A percentile compares a stretch with the other conserved stretches of the same genome.
These are phyloP conservation scores for Dexiosoma caninum DNA, from an alignment of 2,888 invertebrate genomes.

Conservation along the genomic window DNA sequence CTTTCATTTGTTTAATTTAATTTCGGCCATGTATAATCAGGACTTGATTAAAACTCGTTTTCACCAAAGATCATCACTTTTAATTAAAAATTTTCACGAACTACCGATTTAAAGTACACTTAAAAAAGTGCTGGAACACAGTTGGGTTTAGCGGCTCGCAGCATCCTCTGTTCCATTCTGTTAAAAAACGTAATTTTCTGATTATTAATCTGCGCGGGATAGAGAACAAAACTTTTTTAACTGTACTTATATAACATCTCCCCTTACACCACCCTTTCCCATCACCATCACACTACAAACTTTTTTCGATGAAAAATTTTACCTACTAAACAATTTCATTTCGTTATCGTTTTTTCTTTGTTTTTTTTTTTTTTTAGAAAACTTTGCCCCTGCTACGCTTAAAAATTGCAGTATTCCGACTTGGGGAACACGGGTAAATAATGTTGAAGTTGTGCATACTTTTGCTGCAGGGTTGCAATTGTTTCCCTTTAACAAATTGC, in stretches of 20 bases:
- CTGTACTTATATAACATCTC: background rate
- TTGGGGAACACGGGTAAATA: background rate
- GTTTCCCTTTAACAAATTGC: constrained; percentile 47
- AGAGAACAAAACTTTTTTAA: too few species aligned
- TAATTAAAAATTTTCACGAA: too few species aligned
- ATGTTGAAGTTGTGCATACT: constrained; percentile 11
- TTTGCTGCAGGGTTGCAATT: constrained; percentile 42
- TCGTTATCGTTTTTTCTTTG: constrained; percentile 13
- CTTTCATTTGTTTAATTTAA: too few species aligned
- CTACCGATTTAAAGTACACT: too few species aligned
- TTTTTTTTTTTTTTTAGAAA: background rate
- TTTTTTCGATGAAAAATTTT: constrained; percentile 56
- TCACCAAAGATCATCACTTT: too few species aligned
- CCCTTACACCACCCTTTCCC: background rate
- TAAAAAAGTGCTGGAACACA: too few species aligned
- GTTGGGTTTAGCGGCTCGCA: too few species aligned
- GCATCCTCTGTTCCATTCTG: too few species aligned
- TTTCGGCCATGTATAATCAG: too few species aligned
- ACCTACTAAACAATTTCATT: constrained; percentile 57
- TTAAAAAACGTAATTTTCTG: too few species aligned
- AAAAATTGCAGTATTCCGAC: constrained; percentile 25
- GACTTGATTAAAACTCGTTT: too few species aligned
- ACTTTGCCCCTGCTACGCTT: constrained; percentile 17
- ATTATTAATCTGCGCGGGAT: too few species aligned
- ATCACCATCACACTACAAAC: background rate